Base-by-base conservation (phyloP, 2,797 vertebrate species). In the Jordanella pulchra region DNA sequence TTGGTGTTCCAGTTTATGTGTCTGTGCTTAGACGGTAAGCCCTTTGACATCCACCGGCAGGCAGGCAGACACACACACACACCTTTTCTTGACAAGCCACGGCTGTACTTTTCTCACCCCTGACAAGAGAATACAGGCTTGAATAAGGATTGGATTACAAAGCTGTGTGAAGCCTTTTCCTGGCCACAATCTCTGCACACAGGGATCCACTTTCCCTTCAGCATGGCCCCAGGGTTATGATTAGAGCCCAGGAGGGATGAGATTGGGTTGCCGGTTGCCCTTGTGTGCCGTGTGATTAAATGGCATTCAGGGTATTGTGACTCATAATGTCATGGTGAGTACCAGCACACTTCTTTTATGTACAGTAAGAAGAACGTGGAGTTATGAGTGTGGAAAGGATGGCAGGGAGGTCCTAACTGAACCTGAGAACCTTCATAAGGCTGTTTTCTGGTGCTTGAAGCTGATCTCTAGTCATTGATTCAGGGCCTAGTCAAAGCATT, bases 101-200 rank as follows among this genome's bases (percentile, higher is more conserved):
- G 6, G 79, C 84, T 82, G 88, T 86, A 87, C 88, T 88, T 86
- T 91, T 89, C 87, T 87, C 87, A 90, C 86, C 84, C 78, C 27
- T 51, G 55, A 89, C 83, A 86, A 89, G 79, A 87, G 84, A 84
- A 81, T 82, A 80, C 81, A 81, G 76, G 75, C 82, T 66, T 79
- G 83, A 79, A 72, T 80, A 23, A 76, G 89, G 88, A 83, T 94
- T 78, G 77, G 75, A 92, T 95, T 94, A 91, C 94, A 94, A 92
- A 93, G 92, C 80, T 84, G 87, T 30, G 67, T 75, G 85, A 87
- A 91, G 84, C 82, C 80, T 73, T 83, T 81, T 85, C 81, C 88
- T 80, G 83, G 78, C 86, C 90, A 67, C 87, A 86, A 81, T 88
- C 83, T 84, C 79, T 72, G 73, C 67, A 76, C 74, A 76, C 3